Base-by-base conservation (phyloP, 2,797 vertebrate genomes). In the Myotis daubentonii region DNA sequence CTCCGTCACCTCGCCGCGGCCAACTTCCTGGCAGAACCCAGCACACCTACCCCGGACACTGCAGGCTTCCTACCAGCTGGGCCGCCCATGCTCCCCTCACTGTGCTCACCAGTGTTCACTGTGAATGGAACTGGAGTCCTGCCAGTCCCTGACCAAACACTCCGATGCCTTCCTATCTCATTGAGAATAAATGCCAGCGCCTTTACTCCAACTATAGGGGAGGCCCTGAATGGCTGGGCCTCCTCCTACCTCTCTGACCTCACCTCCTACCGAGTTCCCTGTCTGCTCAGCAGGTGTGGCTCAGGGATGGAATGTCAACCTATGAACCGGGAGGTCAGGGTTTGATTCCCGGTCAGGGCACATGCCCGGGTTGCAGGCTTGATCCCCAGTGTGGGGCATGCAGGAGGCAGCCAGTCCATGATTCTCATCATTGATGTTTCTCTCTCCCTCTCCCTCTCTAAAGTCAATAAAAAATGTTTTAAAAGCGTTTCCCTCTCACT, bases 11-110 rank as follows among this genome's bases (percentile, higher is more conserved):
- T 0, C 11, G 47, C 53, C 79, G 16, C 28, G 19, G 8, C n/a
- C 2, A 6, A 17, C 5, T 22, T 3, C 57, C 72, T 41, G 44
- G 71, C 68, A 36, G 71, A 51, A 11, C 9, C 23, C 71, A 53
- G 15, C 17, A 3, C 28, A 8, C 80, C 33, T 3, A 19, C 16
- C 28, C 16, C 0, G 4, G 19, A 17, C 16, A 2, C 7, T 10
- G 10, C 30, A 15, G 38, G 19, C 71, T 90, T 74, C 76, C 92
- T 36, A 11, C 57, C 5, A 23, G 22, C 5, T 38, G 13, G 49
- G 19, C 66, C 19, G 76, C 30, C 9, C 38, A 1, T 0, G 13
- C 22, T 22, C n/a, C 36, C 49, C 53, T 23, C 79, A 20, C 41
- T 1, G 19, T 22, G 20, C 33, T 88, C 79, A 79, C 41, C 38